These are phyloP conservation scores for Lasius fuliginosus DNA, from an alignment of 2,888 invertebrate genomes.

Conservation along the genomic window DNA sequence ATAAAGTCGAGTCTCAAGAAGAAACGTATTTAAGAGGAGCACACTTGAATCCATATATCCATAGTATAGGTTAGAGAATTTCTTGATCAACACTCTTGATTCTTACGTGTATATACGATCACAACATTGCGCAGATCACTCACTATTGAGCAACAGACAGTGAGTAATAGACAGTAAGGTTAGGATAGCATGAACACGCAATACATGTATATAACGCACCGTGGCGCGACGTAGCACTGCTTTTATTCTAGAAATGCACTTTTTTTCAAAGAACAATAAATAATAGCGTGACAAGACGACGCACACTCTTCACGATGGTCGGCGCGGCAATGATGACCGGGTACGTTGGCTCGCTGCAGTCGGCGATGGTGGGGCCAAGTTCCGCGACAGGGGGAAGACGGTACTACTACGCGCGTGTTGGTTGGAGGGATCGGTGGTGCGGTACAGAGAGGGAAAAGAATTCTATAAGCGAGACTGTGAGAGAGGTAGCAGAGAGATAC, in stretches of 20 bases:
- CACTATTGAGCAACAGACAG: not conserved
- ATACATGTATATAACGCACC: not conserved
- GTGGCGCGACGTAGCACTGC: not conserved
- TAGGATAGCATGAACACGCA: not conserved
- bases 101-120: slow-evolving; percentile 4
- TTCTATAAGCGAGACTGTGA: slow-evolving; percentile 34
- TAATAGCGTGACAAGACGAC: slow-evolving; percentile 76
- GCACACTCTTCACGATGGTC: slow-evolving; percentile 81
- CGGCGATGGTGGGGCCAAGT: slow-evolving; percentile 62
- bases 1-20: not conserved
- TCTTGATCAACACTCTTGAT: slow-evolving; percentile 63
- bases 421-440: slow-evolving; percentile 47
- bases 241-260: slow-evolving; percentile 67
- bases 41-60: slow-evolving; percentile 28
- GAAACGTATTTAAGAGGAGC: not conserved
- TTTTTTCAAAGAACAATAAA: slow-evolving; percentile 11
- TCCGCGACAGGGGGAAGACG: slow-evolving; percentile 51
- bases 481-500: slow-evolving; percentile 26
- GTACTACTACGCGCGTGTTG: slow-evolving; percentile 51
- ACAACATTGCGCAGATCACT: slow-evolving; percentile 25
- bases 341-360: slow-evolving; percentile 72
- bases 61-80: not conserved
- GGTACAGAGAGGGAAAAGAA: slow-evolving; percentile 46
- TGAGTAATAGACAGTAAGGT: slow-evolving; percentile 7
- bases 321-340: slow-evolving; percentile 83